A percentile compares a stretch with the other conserved stretches of the same genome.
Evolutionary conservation across 2,113 vertebrate species (phyloP).

Genomic region (Aphelocoma coerulescens): DNA sequence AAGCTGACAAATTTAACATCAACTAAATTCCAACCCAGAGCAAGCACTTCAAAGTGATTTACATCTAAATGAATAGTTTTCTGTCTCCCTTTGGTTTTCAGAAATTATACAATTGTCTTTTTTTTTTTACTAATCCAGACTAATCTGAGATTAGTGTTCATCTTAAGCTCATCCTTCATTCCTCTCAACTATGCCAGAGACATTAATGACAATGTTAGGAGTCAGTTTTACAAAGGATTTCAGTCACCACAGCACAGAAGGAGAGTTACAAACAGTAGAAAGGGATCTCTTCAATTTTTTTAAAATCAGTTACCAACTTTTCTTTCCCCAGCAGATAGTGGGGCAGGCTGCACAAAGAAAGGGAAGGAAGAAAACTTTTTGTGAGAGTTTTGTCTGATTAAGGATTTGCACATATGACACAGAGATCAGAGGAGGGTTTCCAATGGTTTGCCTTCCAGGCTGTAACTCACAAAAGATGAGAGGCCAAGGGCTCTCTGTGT

Average conservation of each 20-base stretch:
- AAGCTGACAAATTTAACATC: slow-evolving; percentile 44
- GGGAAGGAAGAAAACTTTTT: not conserved
- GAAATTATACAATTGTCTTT: slow-evolving; percentile 35
- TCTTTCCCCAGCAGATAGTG: not conserved
- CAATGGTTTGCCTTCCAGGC: not conserved
- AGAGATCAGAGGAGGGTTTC: not conserved
- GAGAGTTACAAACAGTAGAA: not conserved
- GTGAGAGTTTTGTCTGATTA: not conserved
- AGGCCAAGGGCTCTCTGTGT: not conserved
- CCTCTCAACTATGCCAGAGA: not conserved
- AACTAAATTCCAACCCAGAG: slow-evolving; percentile 54
- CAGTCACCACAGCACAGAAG: not conserved
- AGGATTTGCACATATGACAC: not conserved
- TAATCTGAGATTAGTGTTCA: slow-evolving; percentile 34
- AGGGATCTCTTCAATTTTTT: not conserved
- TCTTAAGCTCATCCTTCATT: slow-evolving; percentile 10
- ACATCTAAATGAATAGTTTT: slow-evolving; percentile 26
- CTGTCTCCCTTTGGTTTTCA: slow-evolving; percentile 21
- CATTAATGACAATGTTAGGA: not conserved
- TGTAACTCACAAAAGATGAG: not conserved
- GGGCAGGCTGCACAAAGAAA: not conserved
- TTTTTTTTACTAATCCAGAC: not conserved
- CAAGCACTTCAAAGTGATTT: slow-evolving; percentile 58
- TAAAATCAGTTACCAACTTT: not conserved
- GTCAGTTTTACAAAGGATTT: not conserved